Evolutionary conservation across 1,140 invertebrate species (phyloP).

Genomic region (Drosophila erecta): DNA sequence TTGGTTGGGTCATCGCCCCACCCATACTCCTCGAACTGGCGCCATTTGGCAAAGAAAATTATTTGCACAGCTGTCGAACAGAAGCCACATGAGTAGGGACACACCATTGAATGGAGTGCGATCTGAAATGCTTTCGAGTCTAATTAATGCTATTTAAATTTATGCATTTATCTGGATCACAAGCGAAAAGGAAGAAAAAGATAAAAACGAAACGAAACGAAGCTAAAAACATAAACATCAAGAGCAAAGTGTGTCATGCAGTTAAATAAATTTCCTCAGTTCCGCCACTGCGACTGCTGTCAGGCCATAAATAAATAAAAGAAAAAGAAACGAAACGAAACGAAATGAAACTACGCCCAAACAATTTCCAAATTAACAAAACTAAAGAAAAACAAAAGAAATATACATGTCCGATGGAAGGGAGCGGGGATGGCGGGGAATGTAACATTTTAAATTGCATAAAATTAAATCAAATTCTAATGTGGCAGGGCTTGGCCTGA

Average conservation of each 20-base stretch:
- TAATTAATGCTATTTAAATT: conserved; percentile 67
- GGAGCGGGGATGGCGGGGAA: background rate
- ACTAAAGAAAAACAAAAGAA: conserved; percentile 52
- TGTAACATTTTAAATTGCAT: conserved; percentile 74
- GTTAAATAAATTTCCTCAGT: conserved; percentile 67
- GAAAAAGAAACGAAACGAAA: conserved; percentile 16
- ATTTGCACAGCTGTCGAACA: conserved; percentile 59
- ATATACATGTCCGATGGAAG: conserved; percentile 23
- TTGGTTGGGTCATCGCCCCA: conserved; percentile 27
- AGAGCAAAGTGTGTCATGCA: conserved; percentile 69
- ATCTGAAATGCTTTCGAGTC: conserved; percentile 34
- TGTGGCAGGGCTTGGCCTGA: conserved; percentile 61
- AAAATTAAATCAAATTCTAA: conserved; percentile 83
- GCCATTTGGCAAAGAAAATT: conserved; percentile 46
- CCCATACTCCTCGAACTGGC: conserved; percentile 24
- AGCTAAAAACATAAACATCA: conserved; percentile 42
- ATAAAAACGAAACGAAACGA: conserved; percentile 12
- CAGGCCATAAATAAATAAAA: conserved; percentile 68
- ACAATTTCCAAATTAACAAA: conserved; percentile 74
- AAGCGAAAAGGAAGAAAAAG: background rate
- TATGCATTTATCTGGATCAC: conserved; percentile 61
- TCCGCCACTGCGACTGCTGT: conserved; percentile 61
- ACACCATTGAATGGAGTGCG: conserved; percentile 22
- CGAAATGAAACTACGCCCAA: conserved; percentile 57
- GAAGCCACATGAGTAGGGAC: conserved; percentile 24